Base-by-base conservation (phyloP, 2,797 vertebrate species). In the Clamator glandarius region DNA sequence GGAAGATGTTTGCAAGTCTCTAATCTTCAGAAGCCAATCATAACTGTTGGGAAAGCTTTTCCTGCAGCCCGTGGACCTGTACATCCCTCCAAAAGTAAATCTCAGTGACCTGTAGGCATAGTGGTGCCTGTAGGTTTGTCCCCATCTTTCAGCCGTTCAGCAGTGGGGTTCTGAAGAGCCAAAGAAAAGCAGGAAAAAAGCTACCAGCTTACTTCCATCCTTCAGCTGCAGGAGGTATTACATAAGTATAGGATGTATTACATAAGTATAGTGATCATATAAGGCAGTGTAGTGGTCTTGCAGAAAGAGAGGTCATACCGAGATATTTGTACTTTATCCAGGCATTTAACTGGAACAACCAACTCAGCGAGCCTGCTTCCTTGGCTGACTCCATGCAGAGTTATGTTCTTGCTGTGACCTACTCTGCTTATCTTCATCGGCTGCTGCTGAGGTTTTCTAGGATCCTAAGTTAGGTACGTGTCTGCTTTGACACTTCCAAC, bases 361-460 rank as follows among this genome's bases (percentile, higher is more conserved):
- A 89, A 6, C 1, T 25, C 66, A 59, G 33, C 0, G 1, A 77
- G 28, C 9, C 35, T 59, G n/a, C 57, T 55, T 54, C 55, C 69
- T 78, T 1, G 0, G 54, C 85, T 83, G 63, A 46, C 35, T 64
- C 78, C 41, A 3, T 0, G 18, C 63, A 68, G 59, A 67, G 19
- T 11, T 28, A 44, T 3, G 2, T 31, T 79, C 68, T 25, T 23
- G 23, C 33, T 31, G 20, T 70, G 23, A 70, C 41, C 39, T 31
- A 15, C 15, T 15, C 61, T 74, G 33, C 35, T 76, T 69, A 82
- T 23, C 48, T 70, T 62, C 79, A 24, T 3, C 31, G n/a, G 68
- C 55, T 79, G 46, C 70, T 69, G 51, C 44, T 84, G 87, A 74
- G 63, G 15, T 48, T 84, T 94, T 57, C 78, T 50, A 55, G 51